Evolutionary conservation across 2,113 vertebrate genomes (phyloP), one percentile per base, ranked within the genome.

Genomic region (Seriola dumerili): DNA sequence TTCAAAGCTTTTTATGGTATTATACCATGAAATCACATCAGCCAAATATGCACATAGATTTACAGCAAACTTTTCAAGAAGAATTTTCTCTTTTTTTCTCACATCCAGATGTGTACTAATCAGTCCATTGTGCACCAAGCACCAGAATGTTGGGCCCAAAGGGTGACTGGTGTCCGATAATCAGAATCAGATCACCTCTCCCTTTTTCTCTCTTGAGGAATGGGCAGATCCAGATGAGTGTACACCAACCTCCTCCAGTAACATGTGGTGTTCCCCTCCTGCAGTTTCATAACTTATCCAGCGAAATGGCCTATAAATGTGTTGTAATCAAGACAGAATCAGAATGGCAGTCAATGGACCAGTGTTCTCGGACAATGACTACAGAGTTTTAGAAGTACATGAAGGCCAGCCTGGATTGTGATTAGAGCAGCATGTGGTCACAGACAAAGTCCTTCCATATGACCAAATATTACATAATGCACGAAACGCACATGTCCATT

Each of bases 91-190:
- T 8, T 36, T 74, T 78, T 46, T 74, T 48, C 69, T 25, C 61
- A 81, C 55, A 42, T 81, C 83, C 91, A 93, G 85, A 90, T 90
- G 89, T 88, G 78, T n/a, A 71, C 74, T 90, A 89, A 93, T 87
- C 75, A 81, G 64, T 88, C 66, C 86, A 84, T 78, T 64, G 59
- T 92, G 89, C 79, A 77, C 62, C 8, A 68, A 84, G 74, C 75
- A 83, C 10, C 83, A 81, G 36, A 75, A 74, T 0, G 16, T 48
- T 48, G 19, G 61, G 71, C 59, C 61, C 65, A 55, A 46, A 58
- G 54, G 84, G 75, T 16, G 57, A 80, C 66, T 75, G 80, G 40
- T 68, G 72, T 84, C 52, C 46, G 8, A 57, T 82, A 88, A 88
- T 89, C 72, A 80, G 80, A 89, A 78, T 87, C 89, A 91, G 85